Percentiles rank a stretch among this genome's conserved stretches.
Evolutionary conservation across 2,888 invertebrate genomes (phyloP).

Genomic region (Hedychridium roseum): DNA sequence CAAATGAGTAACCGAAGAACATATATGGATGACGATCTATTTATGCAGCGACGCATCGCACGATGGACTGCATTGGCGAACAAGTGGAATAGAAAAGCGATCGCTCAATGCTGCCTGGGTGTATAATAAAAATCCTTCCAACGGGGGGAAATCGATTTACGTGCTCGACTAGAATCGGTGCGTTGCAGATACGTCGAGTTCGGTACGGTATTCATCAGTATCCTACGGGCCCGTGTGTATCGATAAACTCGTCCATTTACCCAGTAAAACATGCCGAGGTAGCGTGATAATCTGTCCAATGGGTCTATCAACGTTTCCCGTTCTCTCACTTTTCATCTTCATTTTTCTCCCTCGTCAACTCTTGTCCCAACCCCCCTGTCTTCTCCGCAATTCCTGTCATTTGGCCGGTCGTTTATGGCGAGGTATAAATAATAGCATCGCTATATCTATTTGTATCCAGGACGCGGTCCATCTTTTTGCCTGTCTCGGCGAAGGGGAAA

Average conservation of each 20-base stretch:
- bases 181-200: constrained; percentile 17
- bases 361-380: no score
- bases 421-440: no score
- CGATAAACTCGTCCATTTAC: constrained; percentile 33
- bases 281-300: constrained; percentile 27
- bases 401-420: no score
- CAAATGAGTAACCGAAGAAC: no score
- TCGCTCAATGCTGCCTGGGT: constrained; percentile 8
- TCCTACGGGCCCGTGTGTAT: constrained; percentile 24
- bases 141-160: constrained; percentile 7
- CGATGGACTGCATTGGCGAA: neutral
- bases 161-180: constrained; percentile 6
- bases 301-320: no score
- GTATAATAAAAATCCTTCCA: constrained; percentile 16
- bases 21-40: no score
- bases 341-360: no score
- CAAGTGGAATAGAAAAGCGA: constrained; percentile 9
- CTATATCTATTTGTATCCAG: no score
- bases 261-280: constrained; percentile 28
- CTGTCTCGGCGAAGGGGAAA: no score
- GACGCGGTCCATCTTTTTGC: no score
- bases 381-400: no score
- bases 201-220: constrained; percentile 22
- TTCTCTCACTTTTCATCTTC: constrained; percentile 8
- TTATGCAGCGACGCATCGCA: no score